These are phyloP conservation scores for Aethes cnicana DNA, from an alignment of 2,888 invertebrate species.

Conservation along the genomic window DNA sequence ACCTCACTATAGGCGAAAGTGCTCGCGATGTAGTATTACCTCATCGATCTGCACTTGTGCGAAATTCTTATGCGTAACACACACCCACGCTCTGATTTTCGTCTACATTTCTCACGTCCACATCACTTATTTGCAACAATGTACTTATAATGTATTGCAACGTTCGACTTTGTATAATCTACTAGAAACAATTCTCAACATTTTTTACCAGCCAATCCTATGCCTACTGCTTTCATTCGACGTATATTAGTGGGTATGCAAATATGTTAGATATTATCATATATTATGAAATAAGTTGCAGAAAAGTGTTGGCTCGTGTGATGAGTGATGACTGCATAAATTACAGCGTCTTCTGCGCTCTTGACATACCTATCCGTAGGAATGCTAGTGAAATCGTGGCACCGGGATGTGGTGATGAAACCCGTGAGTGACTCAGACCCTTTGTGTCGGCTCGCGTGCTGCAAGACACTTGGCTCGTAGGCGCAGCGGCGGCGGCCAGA, in stretches of 20 bases:
- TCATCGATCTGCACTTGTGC: constrained; percentile 67
- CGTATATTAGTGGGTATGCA: constrained; percentile 55
- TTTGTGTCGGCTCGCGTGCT: constrained; percentile 46
- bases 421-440: constrained; percentile 62
- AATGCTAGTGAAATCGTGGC: constrained; percentile 30
- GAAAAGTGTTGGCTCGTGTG: constrained; percentile 36
- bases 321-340: constrained; percentile 37
- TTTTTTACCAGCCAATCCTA: constrained; percentile 49
- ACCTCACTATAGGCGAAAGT: constrained; percentile 63
- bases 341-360: constrained; percentile 37
- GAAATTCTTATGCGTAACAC: constrained; percentile 62
- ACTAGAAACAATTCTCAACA: constrained; percentile 62
- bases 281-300: constrained; percentile 46
- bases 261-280: constrained; percentile 53
- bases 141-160: constrained; percentile 52
- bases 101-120: constrained; percentile 68
- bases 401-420: constrained; percentile 61
- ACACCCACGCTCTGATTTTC: constrained; percentile 77
- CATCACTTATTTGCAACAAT: constrained; percentile 53
- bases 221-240: too few species aligned
- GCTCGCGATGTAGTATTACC: constrained; percentile 61
- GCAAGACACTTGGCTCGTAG: constrained; percentile 35
- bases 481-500: constrained; percentile 61
- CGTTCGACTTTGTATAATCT: constrained; percentile 53
- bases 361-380: constrained; percentile 27